Percentiles rank a stretch among this genome's conserved stretches.
These are phyloP conservation scores for Salvelinus alpinus DNA, from an alignment of 2,113 vertebrate species.

Conservation along the genomic window DNA sequence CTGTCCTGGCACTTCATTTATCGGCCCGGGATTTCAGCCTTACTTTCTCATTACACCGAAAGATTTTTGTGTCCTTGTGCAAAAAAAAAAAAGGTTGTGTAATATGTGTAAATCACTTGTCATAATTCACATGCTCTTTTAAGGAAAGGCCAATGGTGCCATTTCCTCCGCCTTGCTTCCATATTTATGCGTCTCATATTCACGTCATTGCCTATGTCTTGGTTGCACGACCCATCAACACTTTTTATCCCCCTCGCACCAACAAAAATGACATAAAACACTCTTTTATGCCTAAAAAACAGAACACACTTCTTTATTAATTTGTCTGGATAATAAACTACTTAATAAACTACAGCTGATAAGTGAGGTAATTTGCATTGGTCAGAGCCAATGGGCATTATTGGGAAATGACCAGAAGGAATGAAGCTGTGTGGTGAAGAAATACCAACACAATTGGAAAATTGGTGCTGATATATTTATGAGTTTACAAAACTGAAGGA, in stretches of 20 bases:
- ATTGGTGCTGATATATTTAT: conserved; percentile 57
- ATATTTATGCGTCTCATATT: conserved; percentile 99
- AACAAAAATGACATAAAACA: conserved; percentile 93
- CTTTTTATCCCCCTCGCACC: conserved; percentile 89
- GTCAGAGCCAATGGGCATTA: conserved; percentile 66
- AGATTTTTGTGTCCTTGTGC: conserved; percentile 80
- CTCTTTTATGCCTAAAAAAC: conserved; percentile 92
- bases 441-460: conserved; percentile 44
- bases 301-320: conserved; percentile 92
- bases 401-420: conserved; percentile 53
- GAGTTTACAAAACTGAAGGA: conserved; percentile 58
- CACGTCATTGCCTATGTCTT: conserved; percentile 93
- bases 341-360: conserved; percentile 92
- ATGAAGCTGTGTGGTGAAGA: conserved; percentile 41
- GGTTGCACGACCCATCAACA: conserved; percentile 92
- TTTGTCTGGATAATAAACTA: conserved; percentile 90
- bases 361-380: conserved; percentile 91
- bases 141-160: conserved; percentile 95
- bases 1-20: conserved; percentile 70
- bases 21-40: conserved; percentile 73
- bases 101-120: conserved; percentile 89
- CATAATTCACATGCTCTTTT: conserved; percentile 87
- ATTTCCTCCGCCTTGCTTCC: conserved; percentile 82
- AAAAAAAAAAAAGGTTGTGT: conserved; percentile 72
- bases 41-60: conserved; percentile 73